phyloP scores from a whole-genome alignment of 2,797 vertebrate genomes.

The Eidolon dupreanum region DNA sequence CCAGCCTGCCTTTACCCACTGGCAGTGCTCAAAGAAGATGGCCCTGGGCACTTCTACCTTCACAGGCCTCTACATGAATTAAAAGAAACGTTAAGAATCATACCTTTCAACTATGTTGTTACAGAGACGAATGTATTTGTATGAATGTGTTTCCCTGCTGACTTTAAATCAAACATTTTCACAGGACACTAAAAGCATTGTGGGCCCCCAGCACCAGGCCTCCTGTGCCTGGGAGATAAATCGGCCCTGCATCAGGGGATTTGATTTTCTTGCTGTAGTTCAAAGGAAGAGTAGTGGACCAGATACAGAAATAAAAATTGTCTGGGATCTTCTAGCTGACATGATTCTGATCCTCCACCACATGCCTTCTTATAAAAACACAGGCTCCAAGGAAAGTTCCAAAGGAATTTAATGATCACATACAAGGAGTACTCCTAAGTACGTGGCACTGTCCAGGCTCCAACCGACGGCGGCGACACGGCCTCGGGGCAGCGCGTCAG shows the following conservation, averaged over 20 bases:
- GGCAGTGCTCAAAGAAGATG: not conserved
- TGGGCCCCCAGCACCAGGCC: not conserved
- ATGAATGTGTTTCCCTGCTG: not conserved
- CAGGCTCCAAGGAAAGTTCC: not conserved
- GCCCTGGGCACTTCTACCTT: not conserved
- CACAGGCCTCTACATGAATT: not conserved
- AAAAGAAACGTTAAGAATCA: not conserved
- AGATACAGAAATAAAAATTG: not conserved
- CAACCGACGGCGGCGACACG: not conserved
- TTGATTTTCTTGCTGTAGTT: not conserved
- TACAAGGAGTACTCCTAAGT: not conserved
- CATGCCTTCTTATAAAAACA: not conserved
- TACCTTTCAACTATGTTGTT: not conserved
- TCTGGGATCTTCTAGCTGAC: not conserved
- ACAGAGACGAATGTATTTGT: not conserved
- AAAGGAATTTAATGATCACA: not conserved
- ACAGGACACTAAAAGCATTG: not conserved
- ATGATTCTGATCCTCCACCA: not conserved
- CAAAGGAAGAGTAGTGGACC: not conserved
- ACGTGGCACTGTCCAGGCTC: not conserved
- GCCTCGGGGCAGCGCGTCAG: not conserved
- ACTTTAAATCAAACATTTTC: not conserved
- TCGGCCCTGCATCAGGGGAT: not conserved
- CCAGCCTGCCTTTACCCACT: not conserved
- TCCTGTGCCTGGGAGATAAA: not conserved